A percentile compares a stretch with the other conserved stretches of the same genome.
Conservation (phyloP, 1,140 invertebrate genomes). For the Spodoptera frugiperda region DNA sequence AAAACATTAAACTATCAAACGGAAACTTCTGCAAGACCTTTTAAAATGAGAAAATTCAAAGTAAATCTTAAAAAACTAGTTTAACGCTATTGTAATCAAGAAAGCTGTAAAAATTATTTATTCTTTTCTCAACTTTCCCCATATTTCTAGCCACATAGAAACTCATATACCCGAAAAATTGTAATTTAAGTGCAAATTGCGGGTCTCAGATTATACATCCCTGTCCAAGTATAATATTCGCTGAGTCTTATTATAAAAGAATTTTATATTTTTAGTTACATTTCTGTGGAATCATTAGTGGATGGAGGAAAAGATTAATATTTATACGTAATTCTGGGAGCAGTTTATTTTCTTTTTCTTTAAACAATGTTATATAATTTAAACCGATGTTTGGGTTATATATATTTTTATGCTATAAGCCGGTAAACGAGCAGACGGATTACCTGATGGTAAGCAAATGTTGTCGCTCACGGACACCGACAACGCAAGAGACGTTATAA, state of each 20-base stretch:
- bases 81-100: conserved; percentile 5
- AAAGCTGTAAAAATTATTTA: conserved; percentile 38
- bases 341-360: too few species aligned
- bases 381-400: too few species aligned
- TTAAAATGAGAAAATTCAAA: conserved; percentile 8
- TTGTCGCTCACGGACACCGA: too few species aligned
- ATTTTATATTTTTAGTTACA: conserved; percentile 25
- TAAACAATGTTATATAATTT: too few species aligned
- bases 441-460: too few species aligned
- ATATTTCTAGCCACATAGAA: conserved; percentile 25
- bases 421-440: too few species aligned
- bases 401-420: too few species aligned
- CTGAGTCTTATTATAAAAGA: conserved; percentile 17
- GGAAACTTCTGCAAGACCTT: not conserved
- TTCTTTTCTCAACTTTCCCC: conserved; percentile 28
- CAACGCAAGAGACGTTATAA: too few species aligned
- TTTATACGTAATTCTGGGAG: too few species aligned
- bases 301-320: not conserved
- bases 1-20: not conserved
- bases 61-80: conserved; percentile 18
- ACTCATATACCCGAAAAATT: conserved; percentile 42
- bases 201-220: conserved; percentile 41
- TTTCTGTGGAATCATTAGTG: conserved; percentile 21
- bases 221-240: conserved; percentile 18
- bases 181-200: conserved; percentile 44